These are phyloP conservation scores for Eurystomus glaucurus DNA, from an alignment of 2,797 vertebrate species.

Conservation along the genomic window DNA sequence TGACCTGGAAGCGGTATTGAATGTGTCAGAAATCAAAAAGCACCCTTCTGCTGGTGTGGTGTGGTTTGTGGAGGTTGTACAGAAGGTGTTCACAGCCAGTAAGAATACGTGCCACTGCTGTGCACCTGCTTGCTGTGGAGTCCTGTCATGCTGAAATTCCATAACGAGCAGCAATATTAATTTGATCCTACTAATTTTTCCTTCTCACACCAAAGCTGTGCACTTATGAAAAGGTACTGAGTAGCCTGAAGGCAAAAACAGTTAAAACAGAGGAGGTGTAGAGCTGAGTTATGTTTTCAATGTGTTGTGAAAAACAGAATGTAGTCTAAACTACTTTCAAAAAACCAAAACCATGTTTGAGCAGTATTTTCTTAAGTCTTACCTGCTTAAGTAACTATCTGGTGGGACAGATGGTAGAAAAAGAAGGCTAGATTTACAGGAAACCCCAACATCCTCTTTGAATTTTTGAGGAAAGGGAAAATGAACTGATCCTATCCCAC, in stretches of 20 bases:
- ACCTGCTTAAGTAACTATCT: not conserved
- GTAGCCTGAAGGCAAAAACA: not conserved
- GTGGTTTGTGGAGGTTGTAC: not conserved
- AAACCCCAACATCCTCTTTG: not conserved
- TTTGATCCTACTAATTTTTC: not conserved
- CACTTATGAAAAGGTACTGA: not conserved
- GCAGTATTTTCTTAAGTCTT: not conserved
- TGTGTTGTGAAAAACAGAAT: not conserved
- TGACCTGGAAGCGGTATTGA: not conserved
- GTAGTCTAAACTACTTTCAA: not conserved
- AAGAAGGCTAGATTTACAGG: not conserved
- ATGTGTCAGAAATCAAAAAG: not conserved
- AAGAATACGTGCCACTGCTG: not conserved
- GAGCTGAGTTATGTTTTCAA: not conserved
- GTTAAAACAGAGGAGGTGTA: not conserved
- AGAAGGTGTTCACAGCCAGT: not conserved
- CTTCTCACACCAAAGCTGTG: not conserved
- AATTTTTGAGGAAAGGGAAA: not conserved
- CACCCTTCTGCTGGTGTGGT: not conserved
- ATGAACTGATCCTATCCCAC: not conserved
- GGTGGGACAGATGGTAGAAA: not conserved
- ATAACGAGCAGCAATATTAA: not conserved
- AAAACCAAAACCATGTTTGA: fast-evolving
- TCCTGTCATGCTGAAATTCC: not conserved
- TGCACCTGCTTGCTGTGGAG: not conserved